Conservation (phyloP, 2,113 vertebrate genomes). For the Accipiter virgatus region DNA sequence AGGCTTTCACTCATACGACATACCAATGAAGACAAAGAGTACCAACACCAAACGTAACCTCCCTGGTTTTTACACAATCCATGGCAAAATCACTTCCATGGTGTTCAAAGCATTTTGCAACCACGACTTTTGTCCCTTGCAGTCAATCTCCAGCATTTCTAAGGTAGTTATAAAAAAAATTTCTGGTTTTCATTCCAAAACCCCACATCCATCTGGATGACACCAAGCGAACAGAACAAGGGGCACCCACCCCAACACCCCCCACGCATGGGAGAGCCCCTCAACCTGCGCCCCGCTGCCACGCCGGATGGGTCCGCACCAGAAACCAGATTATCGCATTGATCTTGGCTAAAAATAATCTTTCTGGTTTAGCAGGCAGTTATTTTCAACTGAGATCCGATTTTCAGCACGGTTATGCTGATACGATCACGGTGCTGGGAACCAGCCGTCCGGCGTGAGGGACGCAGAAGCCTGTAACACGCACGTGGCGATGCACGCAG, state of each 20-base stretch:
- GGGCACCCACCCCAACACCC: background rate
- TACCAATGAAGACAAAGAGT: conserved; percentile 9
- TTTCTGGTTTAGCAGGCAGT: background rate
- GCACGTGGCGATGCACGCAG: accelerated
- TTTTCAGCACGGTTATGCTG: background rate
- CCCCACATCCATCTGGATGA: accelerated
- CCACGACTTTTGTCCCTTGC: background rate
- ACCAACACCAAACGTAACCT: background rate
- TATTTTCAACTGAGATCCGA: background rate
- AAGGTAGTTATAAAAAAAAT: background rate
- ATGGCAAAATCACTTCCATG: background rate
- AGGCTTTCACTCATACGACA: background rate
- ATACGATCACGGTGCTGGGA: accelerated
- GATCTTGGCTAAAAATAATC: background rate
- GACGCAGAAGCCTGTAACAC: accelerated
- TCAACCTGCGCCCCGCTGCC: background rate
- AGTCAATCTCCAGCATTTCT: background rate
- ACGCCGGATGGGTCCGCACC: accelerated
- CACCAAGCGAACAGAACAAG: background rate
- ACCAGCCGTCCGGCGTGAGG: accelerated
- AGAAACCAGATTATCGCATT: background rate
- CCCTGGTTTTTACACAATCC: background rate
- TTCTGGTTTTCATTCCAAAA: background rate
- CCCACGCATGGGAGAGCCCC: accelerated
- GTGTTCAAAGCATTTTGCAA: background rate